Percentiles rank a stretch among this genome's conserved stretches.
These are phyloP conservation scores for Sciurus carolinensis DNA, from an alignment of 2,797 vertebrate species.

Conservation along the genomic window DNA sequence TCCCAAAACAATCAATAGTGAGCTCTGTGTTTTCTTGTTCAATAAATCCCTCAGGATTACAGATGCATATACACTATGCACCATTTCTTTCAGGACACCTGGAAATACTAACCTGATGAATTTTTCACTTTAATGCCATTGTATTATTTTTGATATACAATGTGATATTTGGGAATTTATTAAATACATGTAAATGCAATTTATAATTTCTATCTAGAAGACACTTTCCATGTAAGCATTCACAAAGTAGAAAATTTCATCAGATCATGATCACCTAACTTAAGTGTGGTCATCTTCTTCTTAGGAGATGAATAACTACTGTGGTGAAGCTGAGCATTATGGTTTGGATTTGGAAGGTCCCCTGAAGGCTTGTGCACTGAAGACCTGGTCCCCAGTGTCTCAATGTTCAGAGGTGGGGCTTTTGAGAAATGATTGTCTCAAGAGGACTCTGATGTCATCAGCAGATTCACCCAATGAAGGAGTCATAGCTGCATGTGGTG, in stretches of 20 bases:
- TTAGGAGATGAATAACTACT: not conserved
- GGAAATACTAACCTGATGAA: not conserved
- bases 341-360: not conserved
- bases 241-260: not conserved
- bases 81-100: not conserved
- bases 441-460: not conserved
- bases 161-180: not conserved
- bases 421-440: not conserved
- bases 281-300: not conserved
- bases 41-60: not conserved
- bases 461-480: not conserved
- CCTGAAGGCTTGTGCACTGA: not conserved
- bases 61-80: not conserved
- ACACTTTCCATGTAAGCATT: not conserved
- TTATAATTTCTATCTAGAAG: conserved; percentile 3
- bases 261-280: not conserved
- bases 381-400: not conserved
- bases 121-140: not conserved
- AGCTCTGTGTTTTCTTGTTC: not conserved
- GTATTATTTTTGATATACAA: not conserved
- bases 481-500: not conserved
- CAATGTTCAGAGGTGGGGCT: not conserved
- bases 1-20: not conserved
- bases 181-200: not conserved
- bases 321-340: not conserved